phyloP scores from a whole-genome alignment of 2,113 vertebrate species.

The Mus pahari region DNA sequence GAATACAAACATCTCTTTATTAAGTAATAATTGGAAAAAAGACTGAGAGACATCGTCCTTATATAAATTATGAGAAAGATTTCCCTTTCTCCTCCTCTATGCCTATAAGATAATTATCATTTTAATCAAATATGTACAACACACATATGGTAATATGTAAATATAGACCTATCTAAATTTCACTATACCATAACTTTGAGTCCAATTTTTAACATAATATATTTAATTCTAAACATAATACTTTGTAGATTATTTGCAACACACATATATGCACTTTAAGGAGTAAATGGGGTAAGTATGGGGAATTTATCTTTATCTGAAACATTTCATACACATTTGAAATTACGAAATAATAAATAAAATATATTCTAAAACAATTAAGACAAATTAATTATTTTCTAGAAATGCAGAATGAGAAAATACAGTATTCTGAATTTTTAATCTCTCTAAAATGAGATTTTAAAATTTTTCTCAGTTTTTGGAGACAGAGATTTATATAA shows the following conservation, averaged over 20 bases:
- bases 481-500: conserved; percentile 40
- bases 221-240: not conserved
- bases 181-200: not conserved
- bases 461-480: not conserved
- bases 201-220: not conserved
- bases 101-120: not conserved
- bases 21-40: not conserved
- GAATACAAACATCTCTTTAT: not conserved
- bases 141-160: not conserved
- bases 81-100: not conserved
- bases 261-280: not conserved
- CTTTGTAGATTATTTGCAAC: not conserved
- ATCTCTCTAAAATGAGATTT: not conserved
- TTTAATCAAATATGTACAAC: not conserved
- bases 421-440: not conserved
- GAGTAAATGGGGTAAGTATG: not conserved
- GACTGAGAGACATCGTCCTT: not conserved
- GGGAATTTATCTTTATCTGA: not conserved
- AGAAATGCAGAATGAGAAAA: not conserved
- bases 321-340: not conserved
- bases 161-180: not conserved
- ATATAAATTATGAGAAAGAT: not conserved
- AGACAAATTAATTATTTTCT: not conserved
- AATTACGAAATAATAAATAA: not conserved
- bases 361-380: not conserved